Base-by-base conservation (phyloP, 2,113 vertebrate genomes). In the Formicarius rufipectus region DNA sequence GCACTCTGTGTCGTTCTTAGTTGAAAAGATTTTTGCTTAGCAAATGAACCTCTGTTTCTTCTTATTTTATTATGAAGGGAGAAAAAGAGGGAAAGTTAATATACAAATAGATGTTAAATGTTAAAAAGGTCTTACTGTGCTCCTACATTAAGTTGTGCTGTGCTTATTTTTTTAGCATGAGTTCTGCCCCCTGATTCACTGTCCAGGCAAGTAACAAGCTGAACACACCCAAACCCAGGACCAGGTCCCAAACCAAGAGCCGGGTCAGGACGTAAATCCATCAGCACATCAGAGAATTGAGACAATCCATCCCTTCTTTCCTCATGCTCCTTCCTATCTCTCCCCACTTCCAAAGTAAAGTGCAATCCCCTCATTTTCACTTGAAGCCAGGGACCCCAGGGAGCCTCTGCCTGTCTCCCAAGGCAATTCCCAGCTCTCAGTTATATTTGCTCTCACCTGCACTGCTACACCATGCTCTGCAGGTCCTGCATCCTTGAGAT, bases 241-340 rank as follows among this genome's bases (percentile, higher is more conserved):
- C 5, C 15, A 66, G 22, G 21, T 82, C 18, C 30, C 44, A 89
- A 17, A 40, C 44, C 58, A 66, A 30, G 23, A 74, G 14, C 8
- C 44, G 40, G n/a, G 16, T 45, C 15, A 59, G 53, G 37, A 74
- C 7, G 13, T 27, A 69, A 75, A 85, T 27, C 71, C 49, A 69
- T 4, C 27, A 40, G 25, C 31, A 53, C 2, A 2, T 42, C 27
- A 2, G 3, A 79, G 12, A 1, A 0, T 3, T 2, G 11, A 67
- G 37, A 4, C 21, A n/a, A 39, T 20, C 5, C 6, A 42, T 17
- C 6, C 5, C 6, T n/a, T 85, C 37, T 44, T 33, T 35, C 12
- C 35, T 47, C 27, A 49, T 84, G 31, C 35, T 92, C 40, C 60
- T 58, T 19, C 16, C 25, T 27, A 1, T 12, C 18, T 14, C 31